A percentile compares a stretch with the other conserved stretches of the same genome.
Conservation (phyloP, 2,113 vertebrate species). For the Tupaia tana region DNA sequence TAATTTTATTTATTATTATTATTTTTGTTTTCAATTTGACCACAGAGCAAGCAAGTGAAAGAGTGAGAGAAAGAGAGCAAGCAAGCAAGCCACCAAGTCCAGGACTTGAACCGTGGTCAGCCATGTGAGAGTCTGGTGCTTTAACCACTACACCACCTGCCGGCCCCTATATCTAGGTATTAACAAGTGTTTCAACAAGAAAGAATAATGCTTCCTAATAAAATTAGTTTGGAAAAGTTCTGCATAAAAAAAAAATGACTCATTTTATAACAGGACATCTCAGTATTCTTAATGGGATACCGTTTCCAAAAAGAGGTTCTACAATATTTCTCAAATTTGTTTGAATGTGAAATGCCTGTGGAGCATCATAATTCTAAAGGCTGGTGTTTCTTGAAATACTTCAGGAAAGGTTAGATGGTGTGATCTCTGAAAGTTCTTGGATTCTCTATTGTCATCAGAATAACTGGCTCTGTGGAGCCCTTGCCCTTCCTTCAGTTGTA, state of each 20-base stretch:
- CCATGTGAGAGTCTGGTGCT: no score
- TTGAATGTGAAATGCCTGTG: neutral
- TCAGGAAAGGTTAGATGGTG: neutral
- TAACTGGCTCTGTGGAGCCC: neutral
- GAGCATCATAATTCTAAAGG: constrained; percentile 5
- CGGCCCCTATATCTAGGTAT: neutral
- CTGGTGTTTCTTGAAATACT: constrained; percentile 34
- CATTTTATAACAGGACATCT: neutral
- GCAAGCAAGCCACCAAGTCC: no score
- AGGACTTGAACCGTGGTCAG: no score
- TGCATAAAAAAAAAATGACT: neutral
- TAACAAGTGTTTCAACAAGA: neutral
- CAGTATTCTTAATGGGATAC: neutral
- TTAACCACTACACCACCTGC: no score
- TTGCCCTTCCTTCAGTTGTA: constrained; percentile 26
- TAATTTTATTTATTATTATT: no score
- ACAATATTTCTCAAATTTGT: neutral
- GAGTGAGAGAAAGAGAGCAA: no score
- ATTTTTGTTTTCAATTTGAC: no score
- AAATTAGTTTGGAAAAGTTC: constrained; percentile 9
- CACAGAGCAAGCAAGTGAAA: no score
- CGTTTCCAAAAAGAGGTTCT: neutral
- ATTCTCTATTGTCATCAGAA: constrained; percentile 35
- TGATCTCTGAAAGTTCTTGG: constrained; percentile 50
- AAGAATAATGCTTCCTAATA: neutral